Evolutionary conservation across 1,140 invertebrate genomes (phyloP).

Genomic region (Carcinoscorpius rotundicauda): DNA sequence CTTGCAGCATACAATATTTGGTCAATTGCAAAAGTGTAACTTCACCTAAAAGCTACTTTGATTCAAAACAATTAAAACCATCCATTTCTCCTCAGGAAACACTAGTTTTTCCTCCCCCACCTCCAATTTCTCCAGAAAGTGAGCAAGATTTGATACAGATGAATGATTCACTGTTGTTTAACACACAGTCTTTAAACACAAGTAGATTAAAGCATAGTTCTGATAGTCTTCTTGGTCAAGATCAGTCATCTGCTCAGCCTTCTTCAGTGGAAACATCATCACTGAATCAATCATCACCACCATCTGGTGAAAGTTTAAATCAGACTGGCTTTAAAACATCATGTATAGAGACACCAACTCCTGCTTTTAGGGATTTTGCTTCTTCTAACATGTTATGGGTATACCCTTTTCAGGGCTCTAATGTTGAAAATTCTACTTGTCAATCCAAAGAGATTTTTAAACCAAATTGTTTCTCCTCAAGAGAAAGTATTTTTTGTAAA

Average conservation of each 20-base stretch:
- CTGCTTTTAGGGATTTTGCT: conserved; percentile 16
- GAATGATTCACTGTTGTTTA: no score
- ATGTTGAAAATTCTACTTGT: no score
- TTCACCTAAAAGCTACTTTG: not conserved
- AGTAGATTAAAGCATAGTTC: no score
- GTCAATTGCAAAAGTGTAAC: not conserved
- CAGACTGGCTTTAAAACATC: conserved; percentile 14
- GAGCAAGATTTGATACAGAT: no score
- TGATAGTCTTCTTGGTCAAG: no score
- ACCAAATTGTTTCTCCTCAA: no score
- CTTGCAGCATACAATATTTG: not conserved
- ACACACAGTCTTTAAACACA: no score
- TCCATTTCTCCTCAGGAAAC: not conserved
- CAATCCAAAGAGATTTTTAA: no score
- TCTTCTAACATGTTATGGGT: conserved; percentile 15
- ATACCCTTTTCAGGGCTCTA: conserved; percentile 7
- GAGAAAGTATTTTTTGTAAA: no score
- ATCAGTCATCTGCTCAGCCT: not conserved
- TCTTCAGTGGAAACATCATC: conserved; percentile 21
- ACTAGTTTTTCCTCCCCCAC: not conserved
- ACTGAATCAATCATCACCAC: conserved; percentile 16
- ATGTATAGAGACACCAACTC: conserved; percentile 15
- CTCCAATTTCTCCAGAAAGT: not conserved
- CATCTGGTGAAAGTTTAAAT: conserved; percentile 18
- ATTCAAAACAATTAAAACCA: not conserved